phyloP scores from a whole-genome alignment of 2,888 invertebrate species.

The Cyrtodaria siliqua region DNA sequence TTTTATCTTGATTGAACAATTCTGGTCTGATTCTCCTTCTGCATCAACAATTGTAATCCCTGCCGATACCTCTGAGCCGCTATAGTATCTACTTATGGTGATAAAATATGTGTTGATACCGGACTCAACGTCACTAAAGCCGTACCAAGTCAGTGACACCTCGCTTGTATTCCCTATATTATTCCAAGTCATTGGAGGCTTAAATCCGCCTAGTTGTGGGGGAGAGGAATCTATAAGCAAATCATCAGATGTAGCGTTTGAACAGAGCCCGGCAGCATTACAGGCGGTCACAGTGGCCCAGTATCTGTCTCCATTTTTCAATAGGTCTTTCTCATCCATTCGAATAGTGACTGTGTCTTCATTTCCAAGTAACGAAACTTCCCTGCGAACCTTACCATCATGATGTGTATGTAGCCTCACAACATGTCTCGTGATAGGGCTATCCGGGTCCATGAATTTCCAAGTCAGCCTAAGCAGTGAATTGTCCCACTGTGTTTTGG shows the following conservation, averaged over 20 bases:
- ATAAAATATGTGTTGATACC: constrained; percentile 48
- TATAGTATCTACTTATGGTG: constrained; percentile 44
- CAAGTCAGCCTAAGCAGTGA: constrained; percentile 42
- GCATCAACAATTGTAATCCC: constrained; percentile 8
- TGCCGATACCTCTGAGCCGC: constrained; percentile 49
- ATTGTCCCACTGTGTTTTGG: constrained; percentile 44
- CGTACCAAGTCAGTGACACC: constrained; percentile 60
- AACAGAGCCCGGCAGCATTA: constrained; percentile 65
- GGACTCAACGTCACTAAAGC: constrained; percentile 63
- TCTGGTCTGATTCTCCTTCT: neutral
- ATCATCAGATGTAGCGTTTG: constrained; percentile 36
- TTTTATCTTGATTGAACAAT: constrained; percentile 4
- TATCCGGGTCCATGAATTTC: constrained; percentile 54
- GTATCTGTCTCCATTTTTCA: constrained; percentile 57
- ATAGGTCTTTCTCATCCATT: constrained; percentile 33
- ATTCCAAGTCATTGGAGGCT: constrained; percentile 47
- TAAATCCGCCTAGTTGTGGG: constrained; percentile 65
- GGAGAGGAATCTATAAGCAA: constrained; percentile 68
- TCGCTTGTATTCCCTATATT: neutral
- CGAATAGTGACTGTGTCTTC: constrained; percentile 34
- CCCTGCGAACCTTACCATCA: constrained; percentile 48
- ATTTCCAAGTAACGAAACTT: constrained; percentile 36
- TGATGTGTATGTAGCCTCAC: constrained; percentile 48
- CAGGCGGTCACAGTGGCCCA: constrained; percentile 51
- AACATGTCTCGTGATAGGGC: constrained; percentile 42